Base-by-base conservation (phyloP, 2,797 vertebrate species). In the Echeneis naucrates region DNA sequence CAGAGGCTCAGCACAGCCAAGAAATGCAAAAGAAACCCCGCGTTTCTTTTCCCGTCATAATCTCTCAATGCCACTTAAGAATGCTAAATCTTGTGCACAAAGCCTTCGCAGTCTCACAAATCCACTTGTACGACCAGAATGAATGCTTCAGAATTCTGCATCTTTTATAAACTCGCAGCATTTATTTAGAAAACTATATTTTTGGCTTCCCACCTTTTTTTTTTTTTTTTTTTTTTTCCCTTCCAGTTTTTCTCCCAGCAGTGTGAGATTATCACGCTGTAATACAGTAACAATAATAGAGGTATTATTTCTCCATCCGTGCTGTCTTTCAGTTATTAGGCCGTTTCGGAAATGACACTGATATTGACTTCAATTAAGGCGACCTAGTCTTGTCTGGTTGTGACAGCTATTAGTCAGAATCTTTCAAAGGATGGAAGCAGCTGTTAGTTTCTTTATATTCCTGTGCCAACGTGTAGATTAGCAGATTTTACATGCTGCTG, bases 21-120 rank as follows among this genome's bases (percentile, higher is more conserved):
- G 55, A 72, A 83, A 78, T 75, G 55, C 67, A 82, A 82, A 73
- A 80, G 78, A 62, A 38, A n/a, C n/a, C n/a, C 62, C 40, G 77
- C 81, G 78, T 81, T 85, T 82, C 64, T 57, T 64, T 57, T 68
- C 75, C 62, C 45, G 40, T 27, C 74, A 24, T 88, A 87, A 88
- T 87, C 81, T 84, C 37, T 64, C 53, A 57, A 88, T 87, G 87
- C 85, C 75, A 88, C 89, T 84, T 83, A 84, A 87, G 67, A 84
- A 85, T 57, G 48, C 58, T 80, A 82, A 80, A 87, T 85, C 67
- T 85, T 72, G 71, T 44, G 33, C 57, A 71, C 72, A 84, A 85
- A 88, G 77, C 72, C 52, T 5, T 19, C 55, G 74, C 72, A 70
- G 72, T 68, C 80, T 71, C 78, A 81, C 76, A 77, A 85, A 91